Base-by-base conservation (phyloP, 2,113 vertebrate genomes). In the Sterna hirundo region DNA sequence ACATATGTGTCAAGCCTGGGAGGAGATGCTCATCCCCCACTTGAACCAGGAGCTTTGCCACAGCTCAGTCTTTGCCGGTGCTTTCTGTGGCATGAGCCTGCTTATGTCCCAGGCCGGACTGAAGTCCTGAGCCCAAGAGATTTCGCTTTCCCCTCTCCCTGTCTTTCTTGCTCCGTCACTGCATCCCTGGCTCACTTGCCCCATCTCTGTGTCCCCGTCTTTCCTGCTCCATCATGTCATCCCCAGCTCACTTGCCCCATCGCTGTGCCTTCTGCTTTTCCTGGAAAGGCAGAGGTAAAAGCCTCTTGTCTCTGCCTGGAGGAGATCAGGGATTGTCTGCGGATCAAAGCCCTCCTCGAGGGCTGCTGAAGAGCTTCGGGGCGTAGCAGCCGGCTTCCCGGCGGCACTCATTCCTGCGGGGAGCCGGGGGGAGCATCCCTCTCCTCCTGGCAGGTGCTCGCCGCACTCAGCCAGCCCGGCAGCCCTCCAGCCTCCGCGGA, bases 291-390 rank as follows among this genome's bases (percentile, higher is more conserved):
- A 72, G 71, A 61, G 22, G 66, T 20, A 49, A 51, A 82, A 92
- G 61, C 57, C 21, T 95, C 70, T 52, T 5, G 65, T 52, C 6
- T 93, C n/a, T 75, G 90, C 79, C 83, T 77, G 62, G 68, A 77
- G 92, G 64, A 92, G 92, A 89, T 51, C 64, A 70, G 83, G 90
- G 86, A 78, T 52, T 69, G 71, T 88, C 90, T 68, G 55, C 0
- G 5, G 94, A 96, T 94, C 86, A 92, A 94, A 96, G 90, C 15
- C 38, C 86, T 76, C 86, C 94, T 85, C 2, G 29, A 90, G 88
- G 83, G 96, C 80, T 94, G 83, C 71, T 42, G 88, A 68, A 66
- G 95, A 80, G 88, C 93, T 86, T 4, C 6, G 4, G 79, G 82
- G 80, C 3, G 6, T 13, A 78, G 84, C 90, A 96, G 90, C n/a